These are phyloP conservation scores for Eidolon dupreanum DNA, from an alignment of 2,797 vertebrate genomes.

Conservation along the genomic window DNA sequence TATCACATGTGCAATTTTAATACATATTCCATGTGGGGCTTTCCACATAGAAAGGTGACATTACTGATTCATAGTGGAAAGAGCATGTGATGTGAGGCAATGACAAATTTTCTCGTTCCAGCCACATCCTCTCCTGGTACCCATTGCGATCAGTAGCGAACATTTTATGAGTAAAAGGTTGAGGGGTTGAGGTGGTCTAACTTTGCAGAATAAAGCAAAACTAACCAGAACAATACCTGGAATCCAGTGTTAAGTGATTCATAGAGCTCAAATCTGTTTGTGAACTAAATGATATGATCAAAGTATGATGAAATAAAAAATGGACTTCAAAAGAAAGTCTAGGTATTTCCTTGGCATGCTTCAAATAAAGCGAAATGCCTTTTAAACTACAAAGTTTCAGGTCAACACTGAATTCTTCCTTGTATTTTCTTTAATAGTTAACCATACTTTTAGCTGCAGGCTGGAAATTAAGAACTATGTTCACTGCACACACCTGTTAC, in stretches of 20 bases:
- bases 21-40: neutral
- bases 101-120: neutral
- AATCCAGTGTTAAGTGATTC: neutral
- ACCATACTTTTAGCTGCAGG: conserved; percentile 25
- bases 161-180: neutral
- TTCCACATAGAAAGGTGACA: neutral
- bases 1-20: neutral
- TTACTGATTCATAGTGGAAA: neutral
- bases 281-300: neutral
- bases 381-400: conserved; percentile 25
- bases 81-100: neutral
- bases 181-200: neutral
- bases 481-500: neutral
- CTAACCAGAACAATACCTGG: neutral
- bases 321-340: neutral
- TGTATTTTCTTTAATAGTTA: conserved; percentile 67
- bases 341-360: neutral
- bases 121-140: neutral
- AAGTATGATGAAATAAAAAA: conserved; percentile 20
- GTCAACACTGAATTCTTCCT: conserved; percentile 35
- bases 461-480: conserved; percentile 23
- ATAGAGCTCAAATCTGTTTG: neutral
- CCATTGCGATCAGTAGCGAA: neutral
- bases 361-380: conserved; percentile 26
- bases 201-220: neutral